Evolutionary conservation across 1,140 invertebrate species (phyloP).

Genomic region (Phthorimaea operculella): DNA sequence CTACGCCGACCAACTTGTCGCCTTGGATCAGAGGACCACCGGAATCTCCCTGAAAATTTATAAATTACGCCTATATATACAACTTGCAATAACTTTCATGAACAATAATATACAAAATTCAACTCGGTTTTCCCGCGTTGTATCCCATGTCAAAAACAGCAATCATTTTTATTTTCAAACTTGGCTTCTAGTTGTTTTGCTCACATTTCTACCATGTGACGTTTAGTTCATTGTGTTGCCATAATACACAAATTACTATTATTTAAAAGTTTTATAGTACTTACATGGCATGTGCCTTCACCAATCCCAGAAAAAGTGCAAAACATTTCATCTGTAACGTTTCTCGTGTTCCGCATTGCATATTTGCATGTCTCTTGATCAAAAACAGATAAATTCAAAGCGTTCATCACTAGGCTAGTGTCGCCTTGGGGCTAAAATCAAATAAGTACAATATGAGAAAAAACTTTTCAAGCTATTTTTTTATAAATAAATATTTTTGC

Average conservation of each 20-base stretch:
- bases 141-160: too few species aligned
- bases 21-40: slow-evolving; percentile 68
- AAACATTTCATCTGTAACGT: slow-evolving; percentile 58
- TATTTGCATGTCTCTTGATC: slow-evolving; percentile 42
- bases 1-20: slow-evolving; percentile 70
- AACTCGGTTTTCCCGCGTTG: too few species aligned
- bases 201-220: too few species aligned
- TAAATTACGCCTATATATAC: not conserved
- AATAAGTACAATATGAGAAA: not conserved
- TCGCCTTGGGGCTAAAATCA: slow-evolving; percentile 39
- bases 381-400: slow-evolving; percentile 42
- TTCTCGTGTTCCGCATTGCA: slow-evolving; percentile 49
- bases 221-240: too few species aligned
- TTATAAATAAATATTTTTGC: too few species aligned
- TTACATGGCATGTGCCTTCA: slow-evolving; percentile 70
- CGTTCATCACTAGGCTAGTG: slow-evolving; percentile 35
- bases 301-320: slow-evolving; percentile 68
- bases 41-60: slow-evolving; percentile 68
- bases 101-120: too few species aligned
- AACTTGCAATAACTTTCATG: too few species aligned
- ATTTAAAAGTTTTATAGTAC: slow-evolving; percentile 21
- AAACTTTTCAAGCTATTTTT: not conserved
- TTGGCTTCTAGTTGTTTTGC: too few species aligned
- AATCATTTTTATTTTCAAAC: too few species aligned
- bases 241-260: too few species aligned